Percentiles rank a stretch among this genome's conserved stretches.
These are phyloP conservation scores for Diabrotica balteata DNA, from an alignment of 2,888 invertebrate species.

Conservation along the genomic window DNA sequence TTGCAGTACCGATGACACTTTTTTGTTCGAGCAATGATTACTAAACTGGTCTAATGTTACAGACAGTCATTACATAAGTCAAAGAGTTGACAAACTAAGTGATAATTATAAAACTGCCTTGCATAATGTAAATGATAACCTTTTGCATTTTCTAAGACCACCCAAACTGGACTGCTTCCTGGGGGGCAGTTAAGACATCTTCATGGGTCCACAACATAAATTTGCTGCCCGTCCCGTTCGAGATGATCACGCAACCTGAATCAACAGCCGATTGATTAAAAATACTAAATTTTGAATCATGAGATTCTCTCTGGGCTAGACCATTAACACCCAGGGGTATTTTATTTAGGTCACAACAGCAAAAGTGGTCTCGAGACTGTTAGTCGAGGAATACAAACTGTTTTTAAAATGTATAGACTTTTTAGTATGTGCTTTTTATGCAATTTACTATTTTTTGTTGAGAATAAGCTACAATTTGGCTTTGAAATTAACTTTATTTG, in stretches of 20 bases:
- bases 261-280: constrained; percentile 53
- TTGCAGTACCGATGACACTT: no score
- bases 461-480: no score
- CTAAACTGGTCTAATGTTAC: constrained; percentile 10
- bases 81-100: constrained; percentile 51
- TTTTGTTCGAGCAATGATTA: no score
- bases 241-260: constrained; percentile 54
- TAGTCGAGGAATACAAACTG: no score
- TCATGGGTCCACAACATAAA: constrained; percentile 57
- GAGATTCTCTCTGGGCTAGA: constrained; percentile 29
- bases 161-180: constrained; percentile 57
- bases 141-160: constrained; percentile 53
- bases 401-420: no score
- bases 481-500: no score
- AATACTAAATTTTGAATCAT: constrained; percentile 51
- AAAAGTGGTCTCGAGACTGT: no score
- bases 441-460: no score
- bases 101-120: constrained; percentile 54
- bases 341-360: constrained; percentile 1
- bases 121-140: constrained; percentile 51
- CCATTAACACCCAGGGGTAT: constrained; percentile 18
- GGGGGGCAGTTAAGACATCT: constrained; percentile 58
- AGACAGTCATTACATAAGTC: constrained; percentile 40
- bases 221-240: constrained; percentile 45
- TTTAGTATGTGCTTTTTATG: no score